Base-by-base conservation (phyloP, 2,888 invertebrate species). In the Alviniconcha strummeri region DNA sequence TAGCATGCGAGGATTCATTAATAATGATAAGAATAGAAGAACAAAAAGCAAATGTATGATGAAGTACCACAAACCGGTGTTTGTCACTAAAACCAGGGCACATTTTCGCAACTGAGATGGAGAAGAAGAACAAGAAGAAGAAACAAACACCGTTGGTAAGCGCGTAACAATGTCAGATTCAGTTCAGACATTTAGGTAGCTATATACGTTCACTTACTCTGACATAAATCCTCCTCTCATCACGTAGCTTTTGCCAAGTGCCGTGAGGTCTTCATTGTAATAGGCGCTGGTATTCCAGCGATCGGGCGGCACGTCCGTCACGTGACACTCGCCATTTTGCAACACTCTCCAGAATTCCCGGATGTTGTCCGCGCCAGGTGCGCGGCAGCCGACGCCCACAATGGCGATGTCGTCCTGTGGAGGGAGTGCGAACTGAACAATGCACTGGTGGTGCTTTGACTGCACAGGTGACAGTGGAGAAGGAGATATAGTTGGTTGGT, bases 311-410 rank as follows among this genome's bases (percentile, higher is more conserved):
- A 91, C 87, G 1, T 89, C 89, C 0, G 80, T 84, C 19, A 91
- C 88, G 71, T 90, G 90, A 83, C 89, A 88, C 83, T 91, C 91
- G 11, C 90, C 90, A 54, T 90, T 88, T 6, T 81, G 77, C 11
- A 91, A 86, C 9, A 91, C 84, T 67, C 85, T 72, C 91, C 90
- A 91, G 76, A 87, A 91, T 82, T 90, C 90, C 64, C 89, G 88
- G 15, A 88, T 72, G 82, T 90, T 87, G 54, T 89, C 87, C 0
- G 89, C 91, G 0, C 91, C 91, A 0, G 90, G 89, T 77, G 89
- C 88, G 67, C 85, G 85, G 72, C 90, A 88, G n/a, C 89, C 90
- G 11, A 84, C 82, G 56, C 84, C 84, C 17, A 84, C 79, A 17
- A 84, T 84, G 67, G 82, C 84, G 11, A 84, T 82, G 55, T 78